A percentile compares a stretch with the other conserved stretches of the same genome.
Conservation (phyloP, 1,140 invertebrate genomes). For the Lepeophtheirus salmonis region DNA sequence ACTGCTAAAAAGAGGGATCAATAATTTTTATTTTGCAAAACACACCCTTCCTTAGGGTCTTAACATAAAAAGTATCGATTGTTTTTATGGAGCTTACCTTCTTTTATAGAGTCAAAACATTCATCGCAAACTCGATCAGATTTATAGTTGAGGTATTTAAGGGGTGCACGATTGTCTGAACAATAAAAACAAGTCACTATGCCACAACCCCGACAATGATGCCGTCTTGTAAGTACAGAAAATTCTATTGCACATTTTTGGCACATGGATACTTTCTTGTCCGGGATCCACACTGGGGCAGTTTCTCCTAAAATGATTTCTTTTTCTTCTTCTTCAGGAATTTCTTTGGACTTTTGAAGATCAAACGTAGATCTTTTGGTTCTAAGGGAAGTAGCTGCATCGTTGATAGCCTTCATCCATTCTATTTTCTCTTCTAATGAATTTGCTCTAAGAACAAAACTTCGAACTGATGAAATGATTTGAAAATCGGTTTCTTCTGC, state of each 20-base stretch:
- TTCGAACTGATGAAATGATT: not conserved
- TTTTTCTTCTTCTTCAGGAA: slow-evolving; percentile 21
- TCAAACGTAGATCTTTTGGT: slow-evolving; percentile 34
- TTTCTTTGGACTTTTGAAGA: slow-evolving; percentile 18
- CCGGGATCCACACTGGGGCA: slow-evolving; percentile 45
- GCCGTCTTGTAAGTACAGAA: slow-evolving; percentile 47
- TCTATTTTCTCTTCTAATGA: slow-evolving; percentile 36
- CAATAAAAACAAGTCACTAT: slow-evolving; percentile 33
- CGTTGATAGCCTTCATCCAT: slow-evolving; percentile 41
- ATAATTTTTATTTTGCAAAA: too few species aligned
- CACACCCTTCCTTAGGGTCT: too few species aligned
- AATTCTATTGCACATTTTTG: slow-evolving; percentile 48
- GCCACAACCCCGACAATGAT: slow-evolving; percentile 54
- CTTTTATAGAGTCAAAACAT: slow-evolving; percentile 34
- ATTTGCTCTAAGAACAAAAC: not conserved
- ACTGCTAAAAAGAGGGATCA: too few species aligned
- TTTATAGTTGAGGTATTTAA: slow-evolving; percentile 41
- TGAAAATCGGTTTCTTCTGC: not conserved
- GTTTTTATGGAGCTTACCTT: slow-evolving; percentile 25
- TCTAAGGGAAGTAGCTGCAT: slow-evolving; percentile 39
- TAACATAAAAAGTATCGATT: too few species aligned
- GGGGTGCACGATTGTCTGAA: slow-evolving; percentile 44
- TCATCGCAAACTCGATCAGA: slow-evolving; percentile 37
- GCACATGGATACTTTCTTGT: slow-evolving; percentile 46
- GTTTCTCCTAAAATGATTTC: slow-evolving; percentile 23